A percentile compares a stretch with the other conserved stretches of the same genome.
phyloP scores from a whole-genome alignment of 2,113 vertebrate genomes.

The Coturnix japonica region DNA sequence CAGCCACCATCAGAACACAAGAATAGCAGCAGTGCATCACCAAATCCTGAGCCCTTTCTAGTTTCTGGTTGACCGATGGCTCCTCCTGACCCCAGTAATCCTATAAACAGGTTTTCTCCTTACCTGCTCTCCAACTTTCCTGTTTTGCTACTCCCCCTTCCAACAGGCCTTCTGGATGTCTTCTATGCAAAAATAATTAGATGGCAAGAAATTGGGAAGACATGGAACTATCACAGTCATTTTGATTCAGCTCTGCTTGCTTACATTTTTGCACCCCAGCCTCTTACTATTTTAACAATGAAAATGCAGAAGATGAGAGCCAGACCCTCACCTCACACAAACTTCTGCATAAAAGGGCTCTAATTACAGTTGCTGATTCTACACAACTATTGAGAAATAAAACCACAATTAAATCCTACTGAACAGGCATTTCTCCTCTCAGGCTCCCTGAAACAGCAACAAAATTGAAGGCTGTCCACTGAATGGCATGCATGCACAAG shows the following conservation, averaged over 20 bases:
- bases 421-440: background rate
- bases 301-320: background rate
- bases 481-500: background rate
- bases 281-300: background rate
- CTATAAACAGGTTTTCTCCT: background rate
- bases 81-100: background rate
- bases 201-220: background rate
- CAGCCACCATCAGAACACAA: background rate
- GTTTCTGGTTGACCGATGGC: background rate
- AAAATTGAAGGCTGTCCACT: background rate
- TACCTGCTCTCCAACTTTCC: background rate
- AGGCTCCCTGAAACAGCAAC: background rate
- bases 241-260: background rate
- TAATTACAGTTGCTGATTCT: background rate
- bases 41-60: background rate
- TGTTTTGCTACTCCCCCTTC: background rate
- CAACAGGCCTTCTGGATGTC: background rate
- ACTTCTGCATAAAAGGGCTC: background rate
- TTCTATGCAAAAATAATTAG: background rate
- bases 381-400: background rate
- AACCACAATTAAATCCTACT: background rate
- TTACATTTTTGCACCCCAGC: background rate
- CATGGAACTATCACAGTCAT: rapidly evolving
- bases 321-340: background rate
- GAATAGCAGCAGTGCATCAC: rapidly evolving